phyloP scores from a whole-genome alignment of 2,888 invertebrate species.

The Oxystoma pomonae region DNA sequence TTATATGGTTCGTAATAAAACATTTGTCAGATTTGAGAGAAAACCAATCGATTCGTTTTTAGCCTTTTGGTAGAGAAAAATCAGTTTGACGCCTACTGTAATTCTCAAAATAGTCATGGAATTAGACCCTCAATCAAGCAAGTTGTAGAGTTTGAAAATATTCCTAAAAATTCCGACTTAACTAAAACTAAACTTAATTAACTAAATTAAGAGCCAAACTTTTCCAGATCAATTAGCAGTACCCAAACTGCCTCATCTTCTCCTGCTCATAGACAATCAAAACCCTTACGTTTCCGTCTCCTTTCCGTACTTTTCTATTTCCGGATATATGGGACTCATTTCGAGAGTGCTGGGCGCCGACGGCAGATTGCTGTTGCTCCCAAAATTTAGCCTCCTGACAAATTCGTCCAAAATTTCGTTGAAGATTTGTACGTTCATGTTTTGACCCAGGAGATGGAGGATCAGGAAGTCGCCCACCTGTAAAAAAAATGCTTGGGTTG shows the following conservation, averaged over 20 bases:
- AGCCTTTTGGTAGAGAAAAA: too few relatives aligned
- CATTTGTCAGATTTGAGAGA: too few relatives aligned
- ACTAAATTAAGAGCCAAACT: too few relatives aligned
- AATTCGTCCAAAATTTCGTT: slow-evolving; percentile 77
- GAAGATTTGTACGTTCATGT: slow-evolving; percentile 77
- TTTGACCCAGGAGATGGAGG: slow-evolving; percentile 79
- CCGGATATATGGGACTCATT: slow-evolving; percentile 82
- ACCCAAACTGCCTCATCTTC: neutral
- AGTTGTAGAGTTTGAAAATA: too few relatives aligned
- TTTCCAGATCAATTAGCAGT: neutral
- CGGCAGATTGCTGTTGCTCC: slow-evolving; percentile 67
- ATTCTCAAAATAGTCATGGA: too few relatives aligned
- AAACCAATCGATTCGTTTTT: too few relatives aligned
- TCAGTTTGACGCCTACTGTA: too few relatives aligned
- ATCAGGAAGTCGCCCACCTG: slow-evolving; percentile 85
- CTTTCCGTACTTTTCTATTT: slow-evolving; percentile 72
- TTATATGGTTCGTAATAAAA: too few relatives aligned
- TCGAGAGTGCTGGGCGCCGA: slow-evolving; percentile 84
- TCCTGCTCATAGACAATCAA: neutral
- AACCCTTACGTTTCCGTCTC: slow-evolving; percentile 74
- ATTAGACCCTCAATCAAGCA: too few relatives aligned
- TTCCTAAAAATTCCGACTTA: too few relatives aligned
- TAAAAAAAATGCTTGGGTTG: too few relatives aligned
- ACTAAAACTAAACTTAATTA: too few relatives aligned
- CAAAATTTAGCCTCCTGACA: slow-evolving; percentile 64